A percentile compares a stretch with the other conserved stretches of the same genome.
phyloP scores from a whole-genome alignment of 2,797 vertebrate genomes.

The Poeciliopsis paucimaculata region DNA sequence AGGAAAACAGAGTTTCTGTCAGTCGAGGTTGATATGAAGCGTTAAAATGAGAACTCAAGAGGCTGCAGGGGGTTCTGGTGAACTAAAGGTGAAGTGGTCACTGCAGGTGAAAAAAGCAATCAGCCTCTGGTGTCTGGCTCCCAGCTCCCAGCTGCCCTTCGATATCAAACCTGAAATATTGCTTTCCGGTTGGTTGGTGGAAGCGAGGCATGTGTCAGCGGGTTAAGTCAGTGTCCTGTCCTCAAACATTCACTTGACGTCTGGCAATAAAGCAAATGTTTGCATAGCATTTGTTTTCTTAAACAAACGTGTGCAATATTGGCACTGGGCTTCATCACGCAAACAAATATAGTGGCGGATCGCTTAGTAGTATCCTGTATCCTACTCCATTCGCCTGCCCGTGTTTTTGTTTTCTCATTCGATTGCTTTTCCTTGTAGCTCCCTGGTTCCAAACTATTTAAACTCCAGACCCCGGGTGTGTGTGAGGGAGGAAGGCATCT shows the following conservation, averaged over 20 bases:
- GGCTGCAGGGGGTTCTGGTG: neutral
- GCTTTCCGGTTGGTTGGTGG: neutral
- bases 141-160: neutral
- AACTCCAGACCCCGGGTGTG: neutral
- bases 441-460: neutral
- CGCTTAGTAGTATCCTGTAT: neutral
- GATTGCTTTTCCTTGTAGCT: neutral
- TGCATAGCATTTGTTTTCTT: neutral
- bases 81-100: constrained; percentile 1
- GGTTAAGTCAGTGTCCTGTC: neutral
- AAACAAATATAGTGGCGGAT: constrained; percentile 1
- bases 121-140: neutral
- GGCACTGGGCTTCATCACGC: neutral
- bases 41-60: neutral
- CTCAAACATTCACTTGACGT: neutral
- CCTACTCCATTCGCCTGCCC: neutral
- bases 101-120: neutral
- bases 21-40: neutral
- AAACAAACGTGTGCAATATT: neutral
- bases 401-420: neutral
- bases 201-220: no score
- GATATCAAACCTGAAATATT: constrained; percentile 2
- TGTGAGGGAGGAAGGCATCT: neutral
- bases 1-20: neutral
- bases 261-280: neutral